phyloP scores from a whole-genome alignment of 1,140 invertebrate species.

The Tetramorium simillimum region DNA sequence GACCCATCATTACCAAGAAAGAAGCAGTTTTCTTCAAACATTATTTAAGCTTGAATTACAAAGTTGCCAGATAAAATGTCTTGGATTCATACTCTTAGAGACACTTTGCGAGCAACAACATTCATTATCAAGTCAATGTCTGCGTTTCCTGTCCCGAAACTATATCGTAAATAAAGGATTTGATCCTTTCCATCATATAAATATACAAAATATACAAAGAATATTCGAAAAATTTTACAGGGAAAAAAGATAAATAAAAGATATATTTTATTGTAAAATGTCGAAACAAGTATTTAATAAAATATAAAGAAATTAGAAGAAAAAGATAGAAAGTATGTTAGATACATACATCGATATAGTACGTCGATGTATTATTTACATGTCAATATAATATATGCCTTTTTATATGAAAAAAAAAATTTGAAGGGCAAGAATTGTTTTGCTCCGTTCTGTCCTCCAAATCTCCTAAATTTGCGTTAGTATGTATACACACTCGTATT shows the following conservation, averaged over 20 bases:
- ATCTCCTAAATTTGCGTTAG: conserved; percentile 18
- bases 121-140: background rate
- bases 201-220: background rate
- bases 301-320: background rate
- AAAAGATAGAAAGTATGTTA: background rate
- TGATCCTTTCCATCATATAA: background rate
- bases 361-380: no score
- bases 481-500: background rate
- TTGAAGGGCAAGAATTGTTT: background rate
- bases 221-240: background rate
- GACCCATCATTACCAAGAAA: conserved; percentile 21
- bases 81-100: background rate
- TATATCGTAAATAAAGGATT: background rate
- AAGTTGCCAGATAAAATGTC: background rate
- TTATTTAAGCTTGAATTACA: conserved; percentile 31
- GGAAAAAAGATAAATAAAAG: background rate
- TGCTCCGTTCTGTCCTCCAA: background rate
- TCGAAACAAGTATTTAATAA: background rate
- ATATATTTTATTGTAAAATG: background rate
- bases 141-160: background rate
- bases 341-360: no score
- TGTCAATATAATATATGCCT: background rate
- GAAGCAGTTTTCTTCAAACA: conserved; percentile 35
- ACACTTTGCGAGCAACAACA: background rate
- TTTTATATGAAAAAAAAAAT: background rate